A percentile compares a stretch with the other conserved stretches of the same genome.
Evolutionary conservation across 1,140 invertebrate species (phyloP).

Genomic region (Eueides isabella): DNA sequence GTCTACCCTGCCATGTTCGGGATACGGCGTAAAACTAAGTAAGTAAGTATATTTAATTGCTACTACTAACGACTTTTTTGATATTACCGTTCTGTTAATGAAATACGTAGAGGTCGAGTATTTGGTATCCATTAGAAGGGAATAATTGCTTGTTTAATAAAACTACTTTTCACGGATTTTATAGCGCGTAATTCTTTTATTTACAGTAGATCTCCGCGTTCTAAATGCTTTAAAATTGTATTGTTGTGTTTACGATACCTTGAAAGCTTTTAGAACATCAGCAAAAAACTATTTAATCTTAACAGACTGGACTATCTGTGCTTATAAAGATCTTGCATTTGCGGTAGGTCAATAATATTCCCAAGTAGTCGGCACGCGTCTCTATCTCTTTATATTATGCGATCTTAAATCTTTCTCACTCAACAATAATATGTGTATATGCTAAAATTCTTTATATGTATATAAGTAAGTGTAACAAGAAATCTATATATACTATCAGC

Average conservation of each 20-base stretch:
- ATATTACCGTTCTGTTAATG: background rate
- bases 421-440: background rate
- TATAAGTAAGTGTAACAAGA: background rate
- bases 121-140: slow-evolving; percentile 4
- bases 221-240: background rate
- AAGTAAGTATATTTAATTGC: background rate
- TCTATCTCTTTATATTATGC: background rate
- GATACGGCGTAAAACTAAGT: too few relatives aligned
- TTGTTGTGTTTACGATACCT: too few relatives aligned
- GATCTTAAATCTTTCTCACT: background rate
- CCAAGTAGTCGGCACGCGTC: background rate
- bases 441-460: background rate
- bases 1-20: too few relatives aligned
- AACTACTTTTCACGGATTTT: slow-evolving; percentile 1
- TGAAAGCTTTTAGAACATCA: too few relatives aligned
- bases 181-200: background rate
- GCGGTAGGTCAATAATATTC: background rate
- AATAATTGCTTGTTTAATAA: background rate
- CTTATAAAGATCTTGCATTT: background rate
- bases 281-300: too few relatives aligned
- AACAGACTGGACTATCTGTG: background rate
- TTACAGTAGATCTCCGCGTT: background rate
- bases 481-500: background rate
- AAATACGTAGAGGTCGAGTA: background rate
- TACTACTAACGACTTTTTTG: background rate